Evolutionary conservation across 1,140 invertebrate species (phyloP).

Genomic region (Micrasema longulum): DNA sequence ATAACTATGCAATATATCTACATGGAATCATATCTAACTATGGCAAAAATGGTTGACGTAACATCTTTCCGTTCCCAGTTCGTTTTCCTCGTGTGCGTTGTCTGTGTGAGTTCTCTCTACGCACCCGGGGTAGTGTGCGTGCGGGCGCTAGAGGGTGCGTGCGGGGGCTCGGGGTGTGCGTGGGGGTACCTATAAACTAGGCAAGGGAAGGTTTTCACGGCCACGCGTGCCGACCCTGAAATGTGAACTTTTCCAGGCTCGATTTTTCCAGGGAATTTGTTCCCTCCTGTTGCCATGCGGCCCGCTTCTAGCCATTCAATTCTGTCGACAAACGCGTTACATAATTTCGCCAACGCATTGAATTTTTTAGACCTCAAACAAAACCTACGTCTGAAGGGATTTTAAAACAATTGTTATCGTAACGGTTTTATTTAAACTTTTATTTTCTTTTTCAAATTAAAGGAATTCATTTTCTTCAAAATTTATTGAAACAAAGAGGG

Average conservation of each 20-base stretch:
- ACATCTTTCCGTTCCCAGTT: background rate
- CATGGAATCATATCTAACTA: too few relatives aligned
- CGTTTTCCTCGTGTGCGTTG: too few relatives aligned
- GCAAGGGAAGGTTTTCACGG: conserved; percentile 16
- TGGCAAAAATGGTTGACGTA: too few relatives aligned
- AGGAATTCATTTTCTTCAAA: too few relatives aligned
- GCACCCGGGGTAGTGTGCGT: conserved; percentile 15
- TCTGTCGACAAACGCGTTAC: background rate
- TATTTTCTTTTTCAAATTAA: too few relatives aligned
- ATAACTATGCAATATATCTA: too few relatives aligned
- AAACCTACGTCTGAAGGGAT: too few relatives aligned
- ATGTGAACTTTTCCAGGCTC: conserved; percentile 4
- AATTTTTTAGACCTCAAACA: conserved; percentile 15
- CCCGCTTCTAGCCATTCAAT: background rate
- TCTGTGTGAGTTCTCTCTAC: too few relatives aligned
- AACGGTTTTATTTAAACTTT: too few relatives aligned
- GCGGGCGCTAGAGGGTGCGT: background rate
- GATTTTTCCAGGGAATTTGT: conserved; percentile 19
- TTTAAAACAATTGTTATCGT: too few relatives aligned
- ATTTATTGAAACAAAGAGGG: too few relatives aligned
- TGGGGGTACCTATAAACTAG: too few relatives aligned
- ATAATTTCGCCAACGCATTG: conserved; percentile 1
- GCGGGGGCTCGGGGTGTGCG: background rate
- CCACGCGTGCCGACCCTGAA: conserved; percentile 29
- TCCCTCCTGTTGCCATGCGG: conserved; percentile 8